phyloP scores from a whole-genome alignment of 2,797 vertebrate species.

The Manis crassicaudata region DNA sequence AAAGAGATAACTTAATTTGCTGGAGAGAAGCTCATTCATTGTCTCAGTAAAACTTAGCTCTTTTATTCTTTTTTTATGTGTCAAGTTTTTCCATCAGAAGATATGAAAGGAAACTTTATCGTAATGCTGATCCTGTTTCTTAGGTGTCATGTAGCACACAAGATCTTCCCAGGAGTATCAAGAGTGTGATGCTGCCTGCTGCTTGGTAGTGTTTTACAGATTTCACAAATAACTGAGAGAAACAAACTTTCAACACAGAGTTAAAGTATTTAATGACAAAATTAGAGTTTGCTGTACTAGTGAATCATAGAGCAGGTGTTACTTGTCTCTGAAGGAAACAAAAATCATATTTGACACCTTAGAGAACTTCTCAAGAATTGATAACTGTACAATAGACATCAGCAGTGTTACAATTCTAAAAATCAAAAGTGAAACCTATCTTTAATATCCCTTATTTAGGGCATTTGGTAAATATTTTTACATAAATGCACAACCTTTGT shows the following conservation, averaged over 20 bases:
- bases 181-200: neutral
- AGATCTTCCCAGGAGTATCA: neutral
- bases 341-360: conserved; percentile 79
- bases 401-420: conserved; percentile 78
- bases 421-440: conserved; percentile 79
- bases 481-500: conserved; percentile 83
- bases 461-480: conserved; percentile 82
- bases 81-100: neutral
- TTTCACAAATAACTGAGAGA: conserved; percentile 76
- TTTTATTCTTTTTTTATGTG: neutral
- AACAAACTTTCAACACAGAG: conserved; percentile 80
- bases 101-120: neutral
- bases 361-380: conserved; percentile 80
- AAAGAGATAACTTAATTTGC: neutral
- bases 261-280: conserved; percentile 87
- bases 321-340: conserved; percentile 78
- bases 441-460: conserved; percentile 77
- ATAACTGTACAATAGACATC: conserved; percentile 78
- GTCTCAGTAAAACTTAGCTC: neutral
- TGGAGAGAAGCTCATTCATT: neutral
- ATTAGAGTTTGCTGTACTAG: conserved; percentile 76
- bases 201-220: neutral
- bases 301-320: conserved; percentile 76
- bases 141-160: neutral
- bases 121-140: neutral